Evolutionary conservation across 2,797 vertebrate species (phyloP), one percentile per base, ranked within the genome.

Genomic region (Florisuga fusca): DNA sequence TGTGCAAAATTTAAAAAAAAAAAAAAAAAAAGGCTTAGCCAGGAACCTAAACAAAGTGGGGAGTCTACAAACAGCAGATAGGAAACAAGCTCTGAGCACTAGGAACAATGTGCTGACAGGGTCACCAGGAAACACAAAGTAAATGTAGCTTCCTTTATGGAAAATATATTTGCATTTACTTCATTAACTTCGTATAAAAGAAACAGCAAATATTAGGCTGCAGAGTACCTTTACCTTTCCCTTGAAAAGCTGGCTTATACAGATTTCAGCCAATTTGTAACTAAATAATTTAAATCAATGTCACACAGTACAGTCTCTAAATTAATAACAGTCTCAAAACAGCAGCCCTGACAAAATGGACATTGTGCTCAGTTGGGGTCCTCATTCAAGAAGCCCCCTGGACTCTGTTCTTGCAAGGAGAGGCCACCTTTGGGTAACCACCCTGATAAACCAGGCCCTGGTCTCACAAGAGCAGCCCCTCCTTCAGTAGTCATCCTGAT

Each of bases 141-240:
- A 80, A 88, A 88, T 4, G 14, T 34, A 55, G 20, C 34, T 92
- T 93, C 74, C 78, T 87, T 48, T 62, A 12, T 50, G 55, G 74
- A 90, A 96, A 94, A 94, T 73, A 36, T 16, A 94, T 87, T 90
- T 84, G 31, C 48, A 79, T 66, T 84, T 19, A 73, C 29, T 86
- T 66, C 9, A 73, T 84, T 68, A 87, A 34, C 34, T 73, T 82
- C 62, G 26, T 58, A 27, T 72, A 82, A 72, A 46, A 86, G 36
- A 92, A 93, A 72, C n/a, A 14, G 33, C 21, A 58, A 90, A 64
- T 38, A 81, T 79, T 17, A 86, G 31, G 46, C 76, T 76, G n/a
- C 33, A 73, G 36, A 81, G 17, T 81, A 82, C 27, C 46, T 86
- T 46, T 53, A 62, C 20, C 71, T 86, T 93, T 84, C 45, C 25